phyloP scores from a whole-genome alignment of 53 echinoderm and acorn worm genomes.

The Arbacia lixula region DNA sequence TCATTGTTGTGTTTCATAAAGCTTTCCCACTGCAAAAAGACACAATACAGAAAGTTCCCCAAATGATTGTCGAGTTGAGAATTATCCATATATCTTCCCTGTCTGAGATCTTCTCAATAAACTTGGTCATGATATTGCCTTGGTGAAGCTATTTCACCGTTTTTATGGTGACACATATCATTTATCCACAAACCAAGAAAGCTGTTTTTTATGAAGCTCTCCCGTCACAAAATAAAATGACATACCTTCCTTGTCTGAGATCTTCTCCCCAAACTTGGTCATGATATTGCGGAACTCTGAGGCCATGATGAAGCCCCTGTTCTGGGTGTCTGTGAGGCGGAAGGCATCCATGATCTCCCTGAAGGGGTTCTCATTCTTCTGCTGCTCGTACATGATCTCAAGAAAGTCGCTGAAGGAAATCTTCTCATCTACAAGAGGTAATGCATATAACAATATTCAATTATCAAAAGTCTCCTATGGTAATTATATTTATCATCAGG shows the following conservation, averaged over 20 bases:
- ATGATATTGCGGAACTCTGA: conserved; percentile 88
- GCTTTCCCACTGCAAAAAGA: no score
- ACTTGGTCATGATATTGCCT: conserved; percentile 79
- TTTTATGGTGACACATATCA: no score
- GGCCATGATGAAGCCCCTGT: conserved; percentile 82
- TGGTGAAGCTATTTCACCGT: no score
- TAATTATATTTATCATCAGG: no score
- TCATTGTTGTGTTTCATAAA: no score
- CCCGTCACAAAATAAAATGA: not conserved
- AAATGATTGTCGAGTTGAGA: no score
- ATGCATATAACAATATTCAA: no score
- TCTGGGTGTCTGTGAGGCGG: conserved; percentile 72
- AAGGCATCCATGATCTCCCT: conserved; percentile 96
- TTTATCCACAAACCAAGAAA: no score
- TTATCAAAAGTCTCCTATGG: no score
- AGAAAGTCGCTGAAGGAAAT: conserved; percentile 95
- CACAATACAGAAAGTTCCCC: no score
- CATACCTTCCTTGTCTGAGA: conserved; percentile 71
- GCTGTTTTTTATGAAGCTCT: not conserved
- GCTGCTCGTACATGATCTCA: conserved; percentile 83
- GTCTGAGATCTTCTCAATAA: conserved; percentile 72
- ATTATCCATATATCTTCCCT: conserved; percentile 59
- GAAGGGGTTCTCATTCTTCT: conserved; percentile 69
- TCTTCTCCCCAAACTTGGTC: conserved; percentile 90
- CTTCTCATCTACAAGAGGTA: conserved; percentile 84